These are phyloP conservation scores for Rhabditoides inermis DNA, from an alignment of 2,888 invertebrate genomes.

Conservation along the genomic window DNA sequence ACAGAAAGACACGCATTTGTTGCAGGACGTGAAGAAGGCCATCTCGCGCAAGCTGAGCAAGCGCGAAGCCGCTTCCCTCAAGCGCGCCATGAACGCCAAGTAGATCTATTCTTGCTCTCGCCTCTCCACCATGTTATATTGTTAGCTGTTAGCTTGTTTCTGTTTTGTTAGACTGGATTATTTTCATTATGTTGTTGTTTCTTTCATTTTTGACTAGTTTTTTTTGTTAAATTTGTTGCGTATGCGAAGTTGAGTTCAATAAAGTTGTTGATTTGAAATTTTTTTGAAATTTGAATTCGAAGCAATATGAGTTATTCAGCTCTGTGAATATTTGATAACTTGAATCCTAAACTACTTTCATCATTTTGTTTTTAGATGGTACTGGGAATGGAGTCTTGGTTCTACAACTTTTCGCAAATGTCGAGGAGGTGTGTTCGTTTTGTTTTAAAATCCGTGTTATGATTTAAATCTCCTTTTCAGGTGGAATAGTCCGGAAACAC, in stretches of 20 bases:
- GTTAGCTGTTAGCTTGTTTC: constrained; percentile 6
- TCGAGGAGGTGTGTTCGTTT: constrained; percentile 10
- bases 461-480: background rate
- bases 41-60: constrained; percentile 42
- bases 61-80: no score
- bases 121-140: no score
- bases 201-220: constrained; percentile 4
- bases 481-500: constrained; percentile 18
- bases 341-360: background rate
- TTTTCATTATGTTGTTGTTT: background rate
- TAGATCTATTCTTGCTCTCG: no score
- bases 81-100: no score
- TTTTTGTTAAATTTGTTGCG: background rate
- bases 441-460: background rate
- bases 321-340: background rate
- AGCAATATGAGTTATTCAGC: no score
- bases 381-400: constrained; percentile 40
- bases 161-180: constrained; percentile 7
- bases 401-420: constrained; percentile 37
- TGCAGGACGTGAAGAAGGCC: constrained; percentile 42
- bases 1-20: constrained; percentile 35
- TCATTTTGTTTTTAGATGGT: constrained; percentile 15
- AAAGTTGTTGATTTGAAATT: no score
- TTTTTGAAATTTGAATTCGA: no score
- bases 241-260: no score